Conservation (phyloP, 1,140 invertebrate genomes). For the Tigriopus japonicus region DNA sequence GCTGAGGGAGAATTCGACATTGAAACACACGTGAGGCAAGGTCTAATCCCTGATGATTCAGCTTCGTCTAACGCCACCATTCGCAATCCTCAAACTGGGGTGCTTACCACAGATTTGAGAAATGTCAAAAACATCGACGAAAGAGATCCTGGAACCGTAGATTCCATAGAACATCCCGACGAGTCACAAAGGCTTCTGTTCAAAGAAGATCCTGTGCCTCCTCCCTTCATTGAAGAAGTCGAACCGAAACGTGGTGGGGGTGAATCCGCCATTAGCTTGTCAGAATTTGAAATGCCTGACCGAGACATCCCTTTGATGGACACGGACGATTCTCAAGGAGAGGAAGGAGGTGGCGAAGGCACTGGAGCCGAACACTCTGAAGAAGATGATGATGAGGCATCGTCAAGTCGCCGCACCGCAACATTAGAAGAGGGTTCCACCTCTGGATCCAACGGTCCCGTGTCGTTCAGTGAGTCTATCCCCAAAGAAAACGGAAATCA, state of each 20-base stretch:
- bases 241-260: background rate
- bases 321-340: background rate
- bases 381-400: no score
- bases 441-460: background rate
- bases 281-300: background rate
- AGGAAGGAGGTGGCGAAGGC: background rate
- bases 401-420: background rate
- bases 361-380: background rate
- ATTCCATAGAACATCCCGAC: background rate
- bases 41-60: background rate
- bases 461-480: background rate
- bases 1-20: background rate
- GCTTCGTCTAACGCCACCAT: background rate
- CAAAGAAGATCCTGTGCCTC: background rate
- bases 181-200: background rate
- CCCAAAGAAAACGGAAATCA: background rate
- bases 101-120: background rate
- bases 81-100: background rate
- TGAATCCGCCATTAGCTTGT: background rate
- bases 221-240: background rate
- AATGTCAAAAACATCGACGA: background rate
- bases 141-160: background rate
- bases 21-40: background rate
- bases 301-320: background rate
- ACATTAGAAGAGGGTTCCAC: background rate